phyloP scores from a whole-genome alignment of 2,797 vertebrate genomes.

The Chloroceryle amazona region DNA sequence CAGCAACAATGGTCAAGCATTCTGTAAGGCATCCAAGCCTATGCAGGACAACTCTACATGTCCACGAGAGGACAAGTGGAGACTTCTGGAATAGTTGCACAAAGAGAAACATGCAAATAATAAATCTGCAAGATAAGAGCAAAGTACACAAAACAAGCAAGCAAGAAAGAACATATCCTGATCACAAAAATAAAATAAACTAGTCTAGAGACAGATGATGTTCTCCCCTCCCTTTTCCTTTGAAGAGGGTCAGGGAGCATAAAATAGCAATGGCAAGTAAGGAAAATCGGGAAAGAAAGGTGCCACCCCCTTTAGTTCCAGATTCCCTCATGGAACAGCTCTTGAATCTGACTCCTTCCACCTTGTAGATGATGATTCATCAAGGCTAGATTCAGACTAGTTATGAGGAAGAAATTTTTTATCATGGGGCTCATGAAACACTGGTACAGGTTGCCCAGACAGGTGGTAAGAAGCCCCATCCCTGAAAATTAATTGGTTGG shows the following conservation, averaged over 20 bases:
- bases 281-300: background rate
- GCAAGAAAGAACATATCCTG: background rate
- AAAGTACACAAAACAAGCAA: background rate
- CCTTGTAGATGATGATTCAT: background rate
- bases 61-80: background rate
- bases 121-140: background rate
- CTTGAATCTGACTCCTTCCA: background rate
- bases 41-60: fast-evolving
- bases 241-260: background rate
- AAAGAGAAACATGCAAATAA: background rate
- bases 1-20: background rate
- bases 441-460: background rate
- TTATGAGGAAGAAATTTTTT: background rate
- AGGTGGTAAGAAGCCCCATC: no score
- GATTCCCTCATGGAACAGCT: background rate
- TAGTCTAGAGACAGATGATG: background rate
- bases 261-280: background rate
- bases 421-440: background rate
- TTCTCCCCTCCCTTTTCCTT: background rate
- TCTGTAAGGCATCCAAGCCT: background rate
- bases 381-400: background rate
- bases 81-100: background rate
- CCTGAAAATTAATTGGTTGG: background rate
- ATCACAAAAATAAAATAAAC: conserved; percentile 12
- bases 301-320: background rate